Base-by-base conservation (phyloP, 2,888 invertebrate species). In the Priocnemis perturbator region DNA sequence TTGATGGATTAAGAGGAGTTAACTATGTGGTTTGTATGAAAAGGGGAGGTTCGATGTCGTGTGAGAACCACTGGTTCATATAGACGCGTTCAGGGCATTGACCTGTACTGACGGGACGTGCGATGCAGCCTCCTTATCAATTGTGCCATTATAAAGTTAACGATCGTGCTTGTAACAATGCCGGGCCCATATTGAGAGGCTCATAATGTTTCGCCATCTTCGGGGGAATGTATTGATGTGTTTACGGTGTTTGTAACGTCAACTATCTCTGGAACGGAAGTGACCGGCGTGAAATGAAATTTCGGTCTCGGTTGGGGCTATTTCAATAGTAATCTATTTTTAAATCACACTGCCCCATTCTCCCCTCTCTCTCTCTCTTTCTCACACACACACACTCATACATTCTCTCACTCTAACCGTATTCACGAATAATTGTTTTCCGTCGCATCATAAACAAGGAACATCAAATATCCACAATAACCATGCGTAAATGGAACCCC, bases 131-230 rank as follows among this genome's bases (percentile, higher is more conserved):
- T 71, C 65, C 75, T 82, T 84, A 83, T 84, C 85, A 85, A 85
- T 84, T 81, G 81, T 78, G 76, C 81, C 80, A 79, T 85, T 85
- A 83, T 74, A 75, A 81, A 82, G 83, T 84, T 85, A 83, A 84
- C 82, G 82, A 81, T 84, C 83, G 82, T 75, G 75, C 77, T 73
- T 68, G 74, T 76, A 81, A 83, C 83, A 83, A 81, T 81, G 67
- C 73, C 62, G 68, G 60, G 65, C 64, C 71, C 69, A 77, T 81
- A 81, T 79, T 81, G 79, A 81, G 79, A 76, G 79, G 72, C 78
- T 71, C 71, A 75, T 78, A 79, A 75, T 81, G 79, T 72, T 66
- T 67, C 69, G 60, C 60, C 58, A 70, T 76, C 79, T 69, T 79
- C 65, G 67, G 67, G n/a, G 11, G 30, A 56, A 37, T 37, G 37